Percentiles rank a stretch among this genome's conserved stretches.
Conservation (phyloP, 2,797 vertebrate species). For the Melanotaenia trifasciata region DNA sequence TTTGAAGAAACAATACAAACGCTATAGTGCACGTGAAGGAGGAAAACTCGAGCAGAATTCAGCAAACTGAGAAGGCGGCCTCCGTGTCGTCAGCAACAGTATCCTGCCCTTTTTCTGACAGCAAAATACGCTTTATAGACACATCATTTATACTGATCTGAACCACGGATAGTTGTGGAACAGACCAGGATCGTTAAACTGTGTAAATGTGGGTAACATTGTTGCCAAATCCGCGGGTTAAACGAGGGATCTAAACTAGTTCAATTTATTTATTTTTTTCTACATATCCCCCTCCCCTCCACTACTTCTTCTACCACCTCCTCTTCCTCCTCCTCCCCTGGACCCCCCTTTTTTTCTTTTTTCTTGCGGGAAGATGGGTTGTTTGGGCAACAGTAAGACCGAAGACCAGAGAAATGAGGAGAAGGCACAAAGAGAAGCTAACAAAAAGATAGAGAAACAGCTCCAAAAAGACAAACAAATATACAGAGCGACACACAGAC, state of each 20-base stretch:
- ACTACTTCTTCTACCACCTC: slow-evolving; percentile 31
- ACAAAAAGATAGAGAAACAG: slow-evolving; percentile 97
- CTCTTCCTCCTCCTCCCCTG: slow-evolving; percentile 69
- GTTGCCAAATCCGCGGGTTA: slow-evolving; percentile 71
- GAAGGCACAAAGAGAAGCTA: slow-evolving; percentile 95
- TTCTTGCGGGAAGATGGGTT: slow-evolving; percentile 91
- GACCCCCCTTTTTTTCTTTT: slow-evolving; percentile 69
- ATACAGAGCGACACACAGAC: slow-evolving; percentile 94
- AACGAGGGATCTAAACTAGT: slow-evolving; percentile 70
- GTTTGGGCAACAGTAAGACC: slow-evolving; percentile 96
- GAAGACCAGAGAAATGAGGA: slow-evolving; percentile 98
- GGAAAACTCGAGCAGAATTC: slow-evolving; percentile 54
- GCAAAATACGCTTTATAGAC: slow-evolving; percentile 75
- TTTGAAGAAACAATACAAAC: slow-evolving; percentile 30
- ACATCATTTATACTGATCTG: slow-evolving; percentile 47
- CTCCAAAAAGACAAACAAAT: slow-evolving; percentile 98
- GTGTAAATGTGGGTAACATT: slow-evolving; percentile 68
- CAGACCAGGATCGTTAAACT: slow-evolving; percentile 38
- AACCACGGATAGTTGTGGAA: slow-evolving; percentile 36
- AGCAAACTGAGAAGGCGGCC: slow-evolving; percentile 73
- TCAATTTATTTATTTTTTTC: slow-evolving; percentile 70
- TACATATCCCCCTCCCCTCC: slow-evolving; percentile 42
- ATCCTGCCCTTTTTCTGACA: slow-evolving; percentile 75
- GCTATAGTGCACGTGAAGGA: slow-evolving; percentile 56
- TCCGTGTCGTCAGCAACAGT: slow-evolving; percentile 75